A percentile compares a stretch with the other conserved stretches of the same genome.
These are phyloP conservation scores for Madoqua kirkii DNA, from an alignment of 2,113 vertebrate species.

Conservation along the genomic window DNA sequence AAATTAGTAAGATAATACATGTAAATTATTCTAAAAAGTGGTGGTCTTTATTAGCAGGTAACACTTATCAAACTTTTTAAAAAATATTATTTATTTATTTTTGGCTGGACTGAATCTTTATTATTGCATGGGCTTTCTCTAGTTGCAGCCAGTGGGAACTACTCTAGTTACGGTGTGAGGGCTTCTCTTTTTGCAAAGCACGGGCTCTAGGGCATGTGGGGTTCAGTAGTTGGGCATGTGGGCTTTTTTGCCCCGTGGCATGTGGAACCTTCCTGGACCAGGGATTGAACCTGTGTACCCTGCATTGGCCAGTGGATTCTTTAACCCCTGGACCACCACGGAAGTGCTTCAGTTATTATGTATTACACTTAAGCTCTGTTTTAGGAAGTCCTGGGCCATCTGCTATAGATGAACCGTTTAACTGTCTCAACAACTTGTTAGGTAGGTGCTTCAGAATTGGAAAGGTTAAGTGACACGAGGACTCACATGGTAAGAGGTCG, in stretches of 20 bases:
- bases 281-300: neutral
- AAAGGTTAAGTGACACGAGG: constrained; percentile 1
- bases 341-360: neutral
- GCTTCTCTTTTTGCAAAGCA: neutral
- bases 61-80: neutral
- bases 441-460: neutral
- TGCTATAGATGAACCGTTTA: neutral
- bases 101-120: neutral
- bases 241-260: neutral
- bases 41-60: neutral
- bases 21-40: constrained; percentile 5
- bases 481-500: neutral
- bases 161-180: neutral
- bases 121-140: neutral
- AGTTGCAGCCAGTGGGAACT: neutral
- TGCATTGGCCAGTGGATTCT: neutral
- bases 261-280: neutral
- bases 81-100: neutral
- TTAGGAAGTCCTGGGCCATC: neutral
- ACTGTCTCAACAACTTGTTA: neutral
- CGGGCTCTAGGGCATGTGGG: neutral
- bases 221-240: neutral
- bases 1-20: neutral
- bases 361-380: neutral
- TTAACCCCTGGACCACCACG: neutral